A percentile compares a stretch with the other conserved stretches of the same genome.
These are phyloP conservation scores for Catostomus latipinnis DNA, from an alignment of 2,797 vertebrate species.

Conservation along the genomic window DNA sequence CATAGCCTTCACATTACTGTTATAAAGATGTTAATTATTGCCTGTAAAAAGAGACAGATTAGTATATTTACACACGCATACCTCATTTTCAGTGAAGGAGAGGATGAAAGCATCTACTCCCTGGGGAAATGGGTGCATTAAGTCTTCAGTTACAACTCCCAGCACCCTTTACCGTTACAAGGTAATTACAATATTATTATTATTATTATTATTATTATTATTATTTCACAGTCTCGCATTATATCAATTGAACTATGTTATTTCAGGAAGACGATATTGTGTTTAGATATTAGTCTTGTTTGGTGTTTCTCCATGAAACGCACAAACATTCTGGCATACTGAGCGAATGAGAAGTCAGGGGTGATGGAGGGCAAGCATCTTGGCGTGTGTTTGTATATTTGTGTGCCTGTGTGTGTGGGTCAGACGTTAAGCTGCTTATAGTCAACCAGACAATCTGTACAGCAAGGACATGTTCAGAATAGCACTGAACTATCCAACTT, in stretches of 20 bases:
- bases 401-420: no score
- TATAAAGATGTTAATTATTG: conserved; percentile 64
- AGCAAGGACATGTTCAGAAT: no score
- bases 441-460: no score
- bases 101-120: conserved; percentile 38
- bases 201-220: background rate
- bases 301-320: background rate
- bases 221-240: background rate
- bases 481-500: no score
- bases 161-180: conserved; percentile 34
- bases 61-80: conserved; percentile 60
- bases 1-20: conserved; percentile 42
- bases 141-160: conserved; percentile 40
- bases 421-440: no score
- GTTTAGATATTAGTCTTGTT: conserved; percentile 7
- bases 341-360: background rate
- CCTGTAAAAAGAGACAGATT: conserved; percentile 57
- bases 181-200: conserved; percentile 29
- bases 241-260: conserved; percentile 4
- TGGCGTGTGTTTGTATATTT: conserved; percentile 15
- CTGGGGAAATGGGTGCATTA: conserved; percentile 34
- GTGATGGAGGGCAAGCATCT: background rate
- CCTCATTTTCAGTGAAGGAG: conserved; percentile 34
- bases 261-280: background rate
- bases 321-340: conserved; percentile 10